Conservation (phyloP, 1,140 invertebrate species). For the Drosophila teissieri region DNA sequence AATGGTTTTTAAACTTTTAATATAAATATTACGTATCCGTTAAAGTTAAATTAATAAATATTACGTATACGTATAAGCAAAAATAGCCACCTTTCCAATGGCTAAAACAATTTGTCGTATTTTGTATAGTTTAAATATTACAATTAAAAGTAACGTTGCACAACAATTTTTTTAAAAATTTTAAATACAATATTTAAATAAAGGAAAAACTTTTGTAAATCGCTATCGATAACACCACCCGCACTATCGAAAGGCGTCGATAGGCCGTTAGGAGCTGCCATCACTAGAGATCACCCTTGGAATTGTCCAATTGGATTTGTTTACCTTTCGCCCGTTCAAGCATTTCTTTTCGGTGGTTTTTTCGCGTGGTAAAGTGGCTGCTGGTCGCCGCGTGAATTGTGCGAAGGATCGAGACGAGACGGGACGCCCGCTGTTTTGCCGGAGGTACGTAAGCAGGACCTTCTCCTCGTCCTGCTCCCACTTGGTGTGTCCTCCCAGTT, state of each 20-base stretch:
- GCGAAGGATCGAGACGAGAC: conserved; percentile 10
- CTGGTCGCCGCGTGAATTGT: conserved; percentile 12
- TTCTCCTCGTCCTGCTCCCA: background rate
- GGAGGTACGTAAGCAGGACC: conserved; percentile 9
- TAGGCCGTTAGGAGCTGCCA: conserved; percentile 9
- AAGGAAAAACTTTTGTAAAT: too few species aligned
- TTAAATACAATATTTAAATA: background rate
- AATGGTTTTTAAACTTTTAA: too few species aligned
- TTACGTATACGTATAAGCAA: too few species aligned
- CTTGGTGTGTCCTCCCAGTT: too few species aligned
- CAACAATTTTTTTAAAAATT: background rate
- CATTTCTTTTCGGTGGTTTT: conserved; percentile 20
- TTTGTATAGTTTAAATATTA: too few species aligned
- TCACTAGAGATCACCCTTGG: conserved; percentile 50
- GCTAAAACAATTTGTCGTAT: too few species aligned
- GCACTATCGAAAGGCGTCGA: conserved; percentile 10
- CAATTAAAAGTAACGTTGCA: too few species aligned
- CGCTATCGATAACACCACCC: background rate
- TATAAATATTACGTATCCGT: too few species aligned
- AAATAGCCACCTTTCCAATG: too few species aligned
- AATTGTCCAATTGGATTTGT: conserved; percentile 53
- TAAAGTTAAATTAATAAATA: too few species aligned
- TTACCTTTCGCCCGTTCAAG: conserved; percentile 44
- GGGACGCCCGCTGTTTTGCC: background rate
- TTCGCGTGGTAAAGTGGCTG: conserved; percentile 13